phyloP scores from a whole-genome alignment of 2,888 invertebrate genomes.

The Acheta domesticus region DNA sequence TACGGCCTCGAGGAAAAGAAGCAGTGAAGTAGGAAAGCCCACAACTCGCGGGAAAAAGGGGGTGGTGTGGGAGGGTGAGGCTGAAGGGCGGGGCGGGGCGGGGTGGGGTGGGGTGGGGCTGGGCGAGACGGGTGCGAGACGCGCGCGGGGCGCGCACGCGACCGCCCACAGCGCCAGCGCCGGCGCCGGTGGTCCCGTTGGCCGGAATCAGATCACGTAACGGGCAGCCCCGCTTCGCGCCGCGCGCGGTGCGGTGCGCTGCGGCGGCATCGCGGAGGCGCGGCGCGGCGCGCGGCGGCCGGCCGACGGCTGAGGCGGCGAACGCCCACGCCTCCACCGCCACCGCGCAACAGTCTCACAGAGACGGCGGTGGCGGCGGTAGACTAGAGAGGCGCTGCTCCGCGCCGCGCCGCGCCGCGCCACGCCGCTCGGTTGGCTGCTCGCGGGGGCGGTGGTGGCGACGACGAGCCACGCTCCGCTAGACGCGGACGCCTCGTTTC shows the following conservation, averaged over 20 bases:
- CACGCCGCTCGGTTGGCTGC: neutral
- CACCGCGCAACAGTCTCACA: neutral
- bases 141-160: neutral
- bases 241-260: neutral
- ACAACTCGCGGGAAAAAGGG: neutral
- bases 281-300: neutral
- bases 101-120: too few species aligned
- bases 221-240: neutral
- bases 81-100: neutral
- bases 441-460: neutral
- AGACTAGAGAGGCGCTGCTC: too few species aligned
- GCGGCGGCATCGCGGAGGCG: neutral
- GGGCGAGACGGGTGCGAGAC: too few species aligned
- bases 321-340: too few species aligned
- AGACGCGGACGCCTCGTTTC: neutral
- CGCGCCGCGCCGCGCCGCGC: neutral
- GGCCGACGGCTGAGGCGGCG: too few species aligned
- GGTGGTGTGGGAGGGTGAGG: neutral
- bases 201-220: neutral
- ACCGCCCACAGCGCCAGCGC: neutral
- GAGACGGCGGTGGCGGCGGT: too few species aligned
- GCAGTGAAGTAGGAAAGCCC: too few species aligned
- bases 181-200: neutral
- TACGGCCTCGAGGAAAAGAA: too few species aligned
- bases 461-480: neutral